Base-by-base conservation (phyloP, 64 coral and sea anemone species). In the Montipora sp. region DNA sequence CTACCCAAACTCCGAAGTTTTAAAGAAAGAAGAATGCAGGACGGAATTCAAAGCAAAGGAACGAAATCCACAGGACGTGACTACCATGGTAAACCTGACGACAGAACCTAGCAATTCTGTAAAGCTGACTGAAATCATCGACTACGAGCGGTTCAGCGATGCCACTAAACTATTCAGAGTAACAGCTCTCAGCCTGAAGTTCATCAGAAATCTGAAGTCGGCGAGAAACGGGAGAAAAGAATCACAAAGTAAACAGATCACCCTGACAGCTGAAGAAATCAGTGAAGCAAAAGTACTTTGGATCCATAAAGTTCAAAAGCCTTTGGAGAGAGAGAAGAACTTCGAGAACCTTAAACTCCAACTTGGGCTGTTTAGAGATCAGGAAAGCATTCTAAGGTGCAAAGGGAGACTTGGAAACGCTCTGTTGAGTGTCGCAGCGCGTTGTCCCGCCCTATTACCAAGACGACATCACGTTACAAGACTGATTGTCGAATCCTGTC, bases 241-340 rank as follows among this genome's bases (percentile, higher is more conserved):
- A 8, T 55, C 70, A 59, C 66, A 44, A 21, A 84, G 45, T 47
- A 73, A 61, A 65, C 47, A 66, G 71, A 72, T 14, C 69, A 69
- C 78, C 45, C 53, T 96, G 51, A 89, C 79, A 36, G 79, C 50
- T 43, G 69, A 92, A 70, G 86, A 96, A 53, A 51, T 92, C 63
- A 85, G 66, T 48, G 45, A 73, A 77, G 94, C 16, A 58, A 77
- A 36, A 12, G 82, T 77, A 1, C 14, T 83, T 11, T 84, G 90
- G 94, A 96, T 96, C 66, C 59, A 47, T 51, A 79, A 96, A 83
- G 22, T 68, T 49, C 94, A 95, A 73, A 77, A 71, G 70, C 71
- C 88, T 18, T 43, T 79, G 24, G 47, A 84, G 61, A 55, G 51
- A 51, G 83, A 75, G 10, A 77, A 59, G n/a, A 90, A 87, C 47